Base-by-base conservation (phyloP, 2,888 invertebrate genomes). In the Agriopis leucophaearia region DNA sequence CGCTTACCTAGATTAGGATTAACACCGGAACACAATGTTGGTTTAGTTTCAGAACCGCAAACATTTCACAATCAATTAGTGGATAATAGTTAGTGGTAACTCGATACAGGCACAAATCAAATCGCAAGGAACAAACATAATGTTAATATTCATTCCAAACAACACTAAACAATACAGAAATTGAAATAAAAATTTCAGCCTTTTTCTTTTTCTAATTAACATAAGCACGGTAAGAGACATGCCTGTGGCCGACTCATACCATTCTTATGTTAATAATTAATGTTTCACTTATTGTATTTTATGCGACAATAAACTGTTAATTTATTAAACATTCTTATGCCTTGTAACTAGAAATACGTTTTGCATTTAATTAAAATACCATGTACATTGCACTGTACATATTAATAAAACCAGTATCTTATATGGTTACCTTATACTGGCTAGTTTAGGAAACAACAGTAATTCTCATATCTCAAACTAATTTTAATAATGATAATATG, bases 261-360 rank as follows among this genome's bases (percentile, higher is more conserved):
- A 82, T 85, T 82, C 79, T 84, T 77, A 87, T 87, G 85, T 74
- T 80, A 88, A 88, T 84, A 71, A 58, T 74, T 79, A 79, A 79
- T 76, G 80, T 78, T 78, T 81, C 75, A 74, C 76, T 75, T 74
- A 74, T 67, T 74, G 70, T 65, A 60, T 54, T 72, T 70, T 64
- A 66, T 47, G 35, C 76, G 74, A 78, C 78, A 60, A 45, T 42
- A 64, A 65, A 79, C 78, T 81, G 78, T 76, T 74, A 72, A 77
- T 78, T 71, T 69, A 71, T 74, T 70, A 74, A 78, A 80, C 79
- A 80, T 84, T 81, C 76, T 83, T 82, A 79, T 80, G 79, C 77
- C 52, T 64, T 64, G 52, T 64, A 57, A 38, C 45, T 63, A 63
- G 36, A 64, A 54, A 60, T 44, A 52, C n/a, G 18, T 12, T 35